Percentiles rank a stretch among this genome's conserved stretches.
These are phyloP conservation scores for Leiothrix lutea DNA, from an alignment of 2,113 vertebrate genomes.

Conservation along the genomic window DNA sequence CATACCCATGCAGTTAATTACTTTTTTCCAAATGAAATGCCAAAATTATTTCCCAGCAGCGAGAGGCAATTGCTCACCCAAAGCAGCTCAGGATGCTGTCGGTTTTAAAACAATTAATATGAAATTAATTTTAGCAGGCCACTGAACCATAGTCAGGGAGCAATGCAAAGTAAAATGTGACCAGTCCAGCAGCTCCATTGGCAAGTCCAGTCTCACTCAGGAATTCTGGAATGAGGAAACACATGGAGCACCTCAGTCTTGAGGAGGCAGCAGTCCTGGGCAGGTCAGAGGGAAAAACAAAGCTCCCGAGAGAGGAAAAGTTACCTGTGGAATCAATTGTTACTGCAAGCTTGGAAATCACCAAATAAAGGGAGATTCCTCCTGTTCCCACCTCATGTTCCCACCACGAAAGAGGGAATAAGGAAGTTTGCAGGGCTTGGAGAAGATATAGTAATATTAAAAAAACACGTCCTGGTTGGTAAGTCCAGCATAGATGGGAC, in stretches of 20 bases:
- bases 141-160: not conserved
- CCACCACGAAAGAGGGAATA: not conserved
- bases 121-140: slow-evolving; percentile 65
- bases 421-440: not conserved
- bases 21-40: slow-evolving; percentile 71
- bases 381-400: not conserved
- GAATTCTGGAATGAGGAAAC: not conserved
- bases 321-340: not conserved
- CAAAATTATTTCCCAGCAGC: slow-evolving; percentile 67
- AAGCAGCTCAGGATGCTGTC: not conserved
- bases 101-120: slow-evolving; percentile 58
- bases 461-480: not conserved
- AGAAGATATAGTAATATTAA: not conserved
- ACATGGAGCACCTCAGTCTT: not conserved
- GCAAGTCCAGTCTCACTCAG: not conserved
- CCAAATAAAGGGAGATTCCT: not conserved
- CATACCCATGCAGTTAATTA: slow-evolving; percentile 73
- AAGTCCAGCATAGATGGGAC: not conserved
- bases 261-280: not conserved
- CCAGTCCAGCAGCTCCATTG: not conserved
- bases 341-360: not conserved
- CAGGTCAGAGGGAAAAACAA: not conserved
- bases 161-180: not conserved
- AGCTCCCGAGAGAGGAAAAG: not conserved
- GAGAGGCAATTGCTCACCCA: slow-evolving; percentile 36